Conservation (phyloP, 1,140 invertebrate species). For the Phortica variegata region DNA sequence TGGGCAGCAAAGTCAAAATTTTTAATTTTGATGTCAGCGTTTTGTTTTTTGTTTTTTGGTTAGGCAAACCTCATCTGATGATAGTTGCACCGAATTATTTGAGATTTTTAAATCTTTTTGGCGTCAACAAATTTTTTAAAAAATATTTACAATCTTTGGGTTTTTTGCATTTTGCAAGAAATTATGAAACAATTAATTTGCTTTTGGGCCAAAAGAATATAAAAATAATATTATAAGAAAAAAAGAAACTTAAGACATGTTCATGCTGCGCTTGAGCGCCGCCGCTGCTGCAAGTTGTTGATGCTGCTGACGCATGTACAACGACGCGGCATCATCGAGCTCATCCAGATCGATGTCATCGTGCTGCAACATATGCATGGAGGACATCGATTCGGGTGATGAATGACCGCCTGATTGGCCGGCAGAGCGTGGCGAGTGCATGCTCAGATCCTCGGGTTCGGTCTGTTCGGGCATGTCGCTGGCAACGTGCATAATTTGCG, state of each 20-base stretch:
- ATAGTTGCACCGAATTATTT: conserved; percentile 17
- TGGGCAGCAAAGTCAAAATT: neutral
- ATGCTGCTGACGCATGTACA: conserved; percentile 45
- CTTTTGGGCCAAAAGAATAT: too few species aligned
- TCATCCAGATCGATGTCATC: conserved; percentile 54
- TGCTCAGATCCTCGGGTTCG: conserved; percentile 83
- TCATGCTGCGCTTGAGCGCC: conserved; percentile 3
- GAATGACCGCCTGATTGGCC: neutral
- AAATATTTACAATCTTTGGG: too few species aligned
- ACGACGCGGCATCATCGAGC: conserved; percentile 46
- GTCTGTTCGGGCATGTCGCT: conserved; percentile 71
- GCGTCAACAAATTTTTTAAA: too few species aligned
- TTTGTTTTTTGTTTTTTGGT: too few species aligned
- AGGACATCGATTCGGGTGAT: conserved; percentile 4
- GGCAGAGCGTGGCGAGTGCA: conserved; percentile 57
- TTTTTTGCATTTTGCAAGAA: too few species aligned
- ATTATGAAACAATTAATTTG: too few species aligned
- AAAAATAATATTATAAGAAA: too few species aligned
- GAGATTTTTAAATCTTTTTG: too few species aligned
- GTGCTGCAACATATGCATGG: conserved; percentile 23
- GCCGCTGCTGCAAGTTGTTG: conserved; percentile 11
- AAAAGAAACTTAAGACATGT: neutral
- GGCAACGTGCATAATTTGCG: conserved; percentile 43
- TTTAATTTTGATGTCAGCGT: too few species aligned
- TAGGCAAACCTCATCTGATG: conserved; percentile 39